These are phyloP conservation scores for Drosophila subobscura DNA, from an alignment of 1,140 invertebrate species.

Conservation along the genomic window DNA sequence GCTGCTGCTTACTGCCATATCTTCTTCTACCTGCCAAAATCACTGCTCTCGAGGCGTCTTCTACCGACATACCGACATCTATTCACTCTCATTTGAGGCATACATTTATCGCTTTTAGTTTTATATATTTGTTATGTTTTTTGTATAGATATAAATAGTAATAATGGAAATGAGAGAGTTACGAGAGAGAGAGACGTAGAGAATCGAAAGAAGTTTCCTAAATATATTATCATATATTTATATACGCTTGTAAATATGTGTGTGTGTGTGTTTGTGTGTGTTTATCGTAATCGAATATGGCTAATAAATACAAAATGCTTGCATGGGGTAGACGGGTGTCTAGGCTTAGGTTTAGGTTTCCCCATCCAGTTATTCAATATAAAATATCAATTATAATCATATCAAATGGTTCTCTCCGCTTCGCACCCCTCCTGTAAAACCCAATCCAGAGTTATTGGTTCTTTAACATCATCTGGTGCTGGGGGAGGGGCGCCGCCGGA, in stretches of 20 bases:
- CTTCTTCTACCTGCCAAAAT: not conserved
- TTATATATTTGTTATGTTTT: not conserved
- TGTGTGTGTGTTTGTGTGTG: constrained; percentile 9
- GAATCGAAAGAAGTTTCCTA: constrained; percentile 13
- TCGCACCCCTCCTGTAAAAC: not conserved
- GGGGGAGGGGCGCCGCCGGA: not conserved
- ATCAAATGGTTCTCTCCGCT: not conserved
- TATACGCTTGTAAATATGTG: constrained; percentile 59
- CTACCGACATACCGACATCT: not conserved
- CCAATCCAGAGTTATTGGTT: not conserved
- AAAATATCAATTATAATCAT: constrained; percentile 1
- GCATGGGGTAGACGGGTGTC: not conserved
- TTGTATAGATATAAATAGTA: constrained; percentile 16
- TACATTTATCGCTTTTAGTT: no score
- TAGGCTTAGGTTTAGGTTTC: not conserved
- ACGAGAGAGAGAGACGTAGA: no score
- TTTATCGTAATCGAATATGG: constrained; percentile 58
- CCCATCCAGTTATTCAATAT: not conserved
- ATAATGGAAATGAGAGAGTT: no score
- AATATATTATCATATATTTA: constrained; percentile 44
- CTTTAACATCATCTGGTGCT: not conserved
- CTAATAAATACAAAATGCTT: constrained; percentile 61
- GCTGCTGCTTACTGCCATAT: not conserved
- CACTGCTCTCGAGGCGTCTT: not conserved
- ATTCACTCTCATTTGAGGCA: constrained; percentile 7